Conservation (phyloP, 2,113 vertebrate species). For the Vimba vimba region DNA sequence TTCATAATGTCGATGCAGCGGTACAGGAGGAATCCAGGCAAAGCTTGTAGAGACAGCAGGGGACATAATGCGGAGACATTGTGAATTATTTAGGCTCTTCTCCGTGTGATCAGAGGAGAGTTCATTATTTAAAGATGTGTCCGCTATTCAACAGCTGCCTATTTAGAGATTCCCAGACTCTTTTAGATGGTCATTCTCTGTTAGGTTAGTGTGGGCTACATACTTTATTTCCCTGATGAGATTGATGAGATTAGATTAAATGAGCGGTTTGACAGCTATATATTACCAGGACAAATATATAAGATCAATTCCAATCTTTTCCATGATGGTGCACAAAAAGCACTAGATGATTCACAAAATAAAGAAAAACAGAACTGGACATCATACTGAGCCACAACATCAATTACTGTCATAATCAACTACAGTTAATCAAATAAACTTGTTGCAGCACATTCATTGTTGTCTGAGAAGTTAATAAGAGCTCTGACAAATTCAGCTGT, state of each 20-base stretch:
- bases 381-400: not conserved
- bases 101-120: slow-evolving; percentile 39
- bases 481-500: not conserved
- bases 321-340: not conserved
- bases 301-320: not conserved
- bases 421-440: not conserved
- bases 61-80: slow-evolving; percentile 5
- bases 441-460: not conserved
- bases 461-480: slow-evolving; percentile 8
- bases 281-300: not conserved
- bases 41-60: slow-evolving; percentile 11
- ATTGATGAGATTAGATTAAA: not conserved
- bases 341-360: not conserved
- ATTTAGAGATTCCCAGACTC: not conserved
- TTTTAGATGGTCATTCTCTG: not conserved
- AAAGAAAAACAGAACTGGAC: not conserved
- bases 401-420: not conserved
- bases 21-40: not conserved
- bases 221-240: not conserved
- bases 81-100: slow-evolving; percentile 39
- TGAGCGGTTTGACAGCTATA: not conserved
- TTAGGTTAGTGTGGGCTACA: not conserved
- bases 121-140: slow-evolving; percentile 46
- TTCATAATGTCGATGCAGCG: slow-evolving; percentile 7
- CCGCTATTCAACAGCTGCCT: slow-evolving; percentile 22